Evolutionary conservation across 2,888 invertebrate genomes (phyloP).

Genomic region (Campaea margaritaria): DNA sequence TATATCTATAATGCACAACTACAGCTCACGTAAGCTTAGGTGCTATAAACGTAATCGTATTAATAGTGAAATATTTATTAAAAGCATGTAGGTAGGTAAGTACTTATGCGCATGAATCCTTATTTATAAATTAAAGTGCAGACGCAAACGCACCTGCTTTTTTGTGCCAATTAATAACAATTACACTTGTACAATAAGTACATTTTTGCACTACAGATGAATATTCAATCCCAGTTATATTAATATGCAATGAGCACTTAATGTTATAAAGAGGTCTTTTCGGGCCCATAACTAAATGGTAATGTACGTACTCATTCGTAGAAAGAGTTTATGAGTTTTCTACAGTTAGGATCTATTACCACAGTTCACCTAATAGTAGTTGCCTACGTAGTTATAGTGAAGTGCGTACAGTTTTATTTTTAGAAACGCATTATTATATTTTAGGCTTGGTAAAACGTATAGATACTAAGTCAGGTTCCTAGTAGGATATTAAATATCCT

Average conservation of each 20-base stretch:
- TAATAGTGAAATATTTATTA: slow-evolving; percentile 19
- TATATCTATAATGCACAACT: too few relatives aligned
- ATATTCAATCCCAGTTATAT: slow-evolving; percentile 40
- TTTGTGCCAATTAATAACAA: slow-evolving; percentile 57
- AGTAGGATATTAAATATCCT: too few relatives aligned
- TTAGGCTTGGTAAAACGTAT: too few relatives aligned
- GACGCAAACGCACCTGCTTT: slow-evolving; percentile 50
- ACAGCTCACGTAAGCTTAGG: too few relatives aligned
- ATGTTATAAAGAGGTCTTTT: slow-evolving; percentile 21
- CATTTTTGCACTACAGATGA: slow-evolving; percentile 26
- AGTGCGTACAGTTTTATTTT: too few relatives aligned
- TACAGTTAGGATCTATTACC: too few relatives aligned
- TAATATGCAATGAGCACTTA: slow-evolving; percentile 8
- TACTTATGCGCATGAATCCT: too few relatives aligned
- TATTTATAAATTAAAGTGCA: too few relatives aligned
- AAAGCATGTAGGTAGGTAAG: slow-evolving; percentile 1
- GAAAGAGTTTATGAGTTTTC: background rate
- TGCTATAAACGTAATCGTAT: slow-evolving; percentile 1
- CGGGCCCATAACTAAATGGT: slow-evolving; percentile 33
- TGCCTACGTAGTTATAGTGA: too few relatives aligned
- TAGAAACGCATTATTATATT: too few relatives aligned
- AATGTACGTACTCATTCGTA: slow-evolving; percentile 13
- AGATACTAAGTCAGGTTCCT: too few relatives aligned
- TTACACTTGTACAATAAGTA: slow-evolving; percentile 46
- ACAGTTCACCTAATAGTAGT: too few relatives aligned